Evolutionary conservation across 2,888 invertebrate species (phyloP), one percentile per base, ranked within the genome.

Genomic region (Phengaris arion): DNA sequence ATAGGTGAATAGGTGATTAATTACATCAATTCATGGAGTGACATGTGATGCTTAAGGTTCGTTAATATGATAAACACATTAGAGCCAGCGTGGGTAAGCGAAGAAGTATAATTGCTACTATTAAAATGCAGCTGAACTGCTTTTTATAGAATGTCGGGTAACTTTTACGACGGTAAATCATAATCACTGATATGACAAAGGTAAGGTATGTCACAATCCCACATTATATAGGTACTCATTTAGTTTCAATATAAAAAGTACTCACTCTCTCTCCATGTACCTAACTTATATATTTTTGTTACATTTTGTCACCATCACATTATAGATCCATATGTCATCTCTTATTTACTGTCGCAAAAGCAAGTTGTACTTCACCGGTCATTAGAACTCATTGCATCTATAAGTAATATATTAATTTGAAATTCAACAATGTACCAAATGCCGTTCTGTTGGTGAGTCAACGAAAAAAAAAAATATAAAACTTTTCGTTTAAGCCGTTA

Each of bases 1-100:
- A 72, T 54, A 15, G 72, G 52, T 54, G 72, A 54, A 72, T 72
- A 72, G 72, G 72, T 54, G 72, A 72, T 72, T 72, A 72, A 72
- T 54, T 12, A 72, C 35, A 45, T 54, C 72, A 54, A 72, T 72
- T 72, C 72, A 15, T 35, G 13, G 48, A 70, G 72, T 72, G 54
- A 72, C 54, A 54, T 54, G 72, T 52, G 35, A 72, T 72, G 54
- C 52, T 72, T 72, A 72, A 52, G 52, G 54, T 72, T 54, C 72
- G 72, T 72, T 72, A 72, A 54, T 72, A 72, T 72, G 72, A 72
- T 72, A 72, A 72, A 72, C 72, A 72, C 72, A 35, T 72, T 72
- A 72, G 45, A 54, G 6, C 64, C 13, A 54, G 54, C 72, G 70
- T 70, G 70, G 13, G 54, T 52, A 72, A 72, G 52, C 54, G n/a